phyloP scores from a whole-genome alignment of 1,140 invertebrate genomes.

The Portunus trituberculatus region DNA sequence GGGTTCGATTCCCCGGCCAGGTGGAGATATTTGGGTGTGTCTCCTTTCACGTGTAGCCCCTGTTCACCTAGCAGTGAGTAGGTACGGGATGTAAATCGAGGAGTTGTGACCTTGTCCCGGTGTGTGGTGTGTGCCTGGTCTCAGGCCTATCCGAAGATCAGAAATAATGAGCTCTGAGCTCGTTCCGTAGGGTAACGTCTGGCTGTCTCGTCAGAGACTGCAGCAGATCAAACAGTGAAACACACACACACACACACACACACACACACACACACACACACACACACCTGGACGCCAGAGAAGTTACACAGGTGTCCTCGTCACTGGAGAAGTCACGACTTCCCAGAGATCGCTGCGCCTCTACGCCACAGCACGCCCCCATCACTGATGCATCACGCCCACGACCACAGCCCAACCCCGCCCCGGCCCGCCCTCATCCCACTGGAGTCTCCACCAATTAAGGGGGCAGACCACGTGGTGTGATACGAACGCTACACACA shows the following conservation, averaged over 20 bases:
- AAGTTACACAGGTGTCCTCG: constrained; percentile 37
- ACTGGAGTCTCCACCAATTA: neutral
- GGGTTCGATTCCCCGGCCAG: no score
- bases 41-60: no score
- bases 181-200: no score
- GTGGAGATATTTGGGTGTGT: no score
- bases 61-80: no score
- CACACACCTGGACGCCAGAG: constrained; percentile 30
- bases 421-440: neutral
- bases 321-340: constrained; percentile 41
- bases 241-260: constrained; percentile 11
- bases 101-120: no score
- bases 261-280: constrained; percentile 2
- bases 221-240: no score
- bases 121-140: no score
- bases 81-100: no score
- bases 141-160: no score
- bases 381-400: neutral
- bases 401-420: neutral
- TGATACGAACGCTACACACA: neutral
- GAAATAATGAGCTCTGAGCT: no score
- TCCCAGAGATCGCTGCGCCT: neutral
- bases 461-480: neutral
- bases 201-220: no score
- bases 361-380: constrained; percentile 38